These are phyloP conservation scores for Sula dactylatra DNA, from an alignment of 2,113 vertebrate genomes.

Conservation along the genomic window DNA sequence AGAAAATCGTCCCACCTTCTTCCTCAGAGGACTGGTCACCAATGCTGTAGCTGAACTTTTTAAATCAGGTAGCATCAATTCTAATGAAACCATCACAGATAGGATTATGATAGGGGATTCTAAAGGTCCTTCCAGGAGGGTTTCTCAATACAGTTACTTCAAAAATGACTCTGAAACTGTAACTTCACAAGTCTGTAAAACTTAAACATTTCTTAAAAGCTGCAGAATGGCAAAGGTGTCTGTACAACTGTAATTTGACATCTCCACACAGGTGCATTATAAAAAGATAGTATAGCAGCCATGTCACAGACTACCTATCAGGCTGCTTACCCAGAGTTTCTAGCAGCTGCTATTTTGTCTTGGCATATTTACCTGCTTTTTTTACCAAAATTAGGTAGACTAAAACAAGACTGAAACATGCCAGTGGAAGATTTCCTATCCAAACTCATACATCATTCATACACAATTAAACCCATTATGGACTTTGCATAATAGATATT, in stretches of 20 bases:
- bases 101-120: neutral
- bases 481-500: neutral
- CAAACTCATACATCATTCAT: neutral
- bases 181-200: neutral
- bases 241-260: neutral
- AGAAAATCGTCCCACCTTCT: neutral
- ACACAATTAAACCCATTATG: neutral
- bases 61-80: neutral
- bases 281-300: neutral
- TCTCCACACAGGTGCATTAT: rapidly evolving
- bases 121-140: neutral
- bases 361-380: neutral
- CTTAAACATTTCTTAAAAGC: neutral
- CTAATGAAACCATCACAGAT: neutral
- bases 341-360: neutral
- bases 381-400: neutral
- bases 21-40: neutral
- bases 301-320: neutral
- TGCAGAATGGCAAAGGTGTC: neutral
- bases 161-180: neutral
- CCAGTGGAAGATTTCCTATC: neutral
- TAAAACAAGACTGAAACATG: neutral
- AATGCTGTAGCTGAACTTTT: neutral
- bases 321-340: neutral
- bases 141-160: neutral